Evolutionary conservation across 2,888 invertebrate species (phyloP).

Genomic region (Alcis repandata): DNA sequence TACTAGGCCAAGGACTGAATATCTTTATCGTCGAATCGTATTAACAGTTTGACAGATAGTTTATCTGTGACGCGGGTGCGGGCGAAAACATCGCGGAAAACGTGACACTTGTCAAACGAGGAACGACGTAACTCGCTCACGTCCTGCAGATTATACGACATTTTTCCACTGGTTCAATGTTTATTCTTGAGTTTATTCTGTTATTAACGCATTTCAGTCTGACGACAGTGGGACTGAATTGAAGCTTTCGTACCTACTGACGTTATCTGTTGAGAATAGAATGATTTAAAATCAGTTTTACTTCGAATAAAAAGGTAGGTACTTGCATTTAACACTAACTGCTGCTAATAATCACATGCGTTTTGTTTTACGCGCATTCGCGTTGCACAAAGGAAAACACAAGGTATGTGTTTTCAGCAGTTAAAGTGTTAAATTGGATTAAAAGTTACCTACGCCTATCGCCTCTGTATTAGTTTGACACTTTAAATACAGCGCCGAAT

Average conservation of each 20-base stretch:
- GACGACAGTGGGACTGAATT: slow-evolving; percentile 18
- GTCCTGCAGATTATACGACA: not conserved
- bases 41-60: slow-evolving; percentile 30
- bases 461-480: no score
- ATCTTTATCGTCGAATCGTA: slow-evolving; percentile 16
- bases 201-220: slow-evolving; percentile 14
- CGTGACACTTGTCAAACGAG: not conserved
- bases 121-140: slow-evolving; percentile 12
- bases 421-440: no score
- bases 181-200: no score
- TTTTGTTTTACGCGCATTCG: no score
- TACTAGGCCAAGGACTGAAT: slow-evolving; percentile 24
- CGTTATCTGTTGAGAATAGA: slow-evolving; percentile 8
- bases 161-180: slow-evolving; percentile 1
- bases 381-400: no score
- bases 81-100: slow-evolving; percentile 28
- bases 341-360: no score
- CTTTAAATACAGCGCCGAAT: no score
- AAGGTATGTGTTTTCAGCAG: no score
- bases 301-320: no score
- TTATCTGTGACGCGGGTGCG: slow-evolving; percentile 26
- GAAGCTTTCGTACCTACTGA: slow-evolving; percentile 13
- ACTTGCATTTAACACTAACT: no score
- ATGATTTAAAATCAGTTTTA: not conserved
- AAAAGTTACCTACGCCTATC: no score